A percentile compares a stretch with the other conserved stretches of the same genome.
Evolutionary conservation across 1,140 invertebrate genomes (phyloP).

Genomic region (Drosophila pallidifrons): DNA sequence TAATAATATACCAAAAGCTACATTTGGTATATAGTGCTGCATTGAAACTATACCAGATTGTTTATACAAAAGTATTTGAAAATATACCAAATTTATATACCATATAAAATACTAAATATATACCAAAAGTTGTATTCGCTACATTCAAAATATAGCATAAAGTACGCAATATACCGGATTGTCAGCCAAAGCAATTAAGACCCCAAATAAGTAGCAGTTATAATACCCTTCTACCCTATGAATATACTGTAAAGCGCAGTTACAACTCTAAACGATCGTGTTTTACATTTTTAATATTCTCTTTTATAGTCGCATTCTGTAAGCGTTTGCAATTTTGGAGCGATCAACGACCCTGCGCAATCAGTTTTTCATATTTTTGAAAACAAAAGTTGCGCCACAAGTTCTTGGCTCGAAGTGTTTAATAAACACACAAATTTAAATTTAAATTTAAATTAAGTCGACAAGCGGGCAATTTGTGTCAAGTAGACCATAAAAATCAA

Average conservation of each 20-base stretch:
- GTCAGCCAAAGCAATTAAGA: too few species aligned
- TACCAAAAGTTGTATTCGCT: too few species aligned
- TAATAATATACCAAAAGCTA: too few species aligned
- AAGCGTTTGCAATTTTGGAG: constrained; percentile 6
- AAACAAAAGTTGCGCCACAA: constrained; percentile 20
- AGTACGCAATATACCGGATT: too few species aligned
- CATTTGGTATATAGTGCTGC: too few species aligned
- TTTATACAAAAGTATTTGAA: too few species aligned
- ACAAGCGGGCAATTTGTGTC: constrained; percentile 22
- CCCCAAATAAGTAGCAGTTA: too few species aligned
- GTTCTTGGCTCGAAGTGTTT: constrained; percentile 20
- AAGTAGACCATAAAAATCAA: constrained; percentile 17
- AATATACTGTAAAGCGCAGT: background rate
- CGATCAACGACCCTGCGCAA: constrained; percentile 8
- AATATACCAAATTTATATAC: too few species aligned
- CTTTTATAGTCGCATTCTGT: background rate
- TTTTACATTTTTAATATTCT: background rate
- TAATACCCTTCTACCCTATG: too few species aligned
- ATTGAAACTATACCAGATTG: too few species aligned
- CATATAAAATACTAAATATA: too few species aligned
- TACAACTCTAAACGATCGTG: background rate
- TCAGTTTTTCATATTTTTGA: background rate
- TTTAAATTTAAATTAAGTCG: constrained; percentile 8
- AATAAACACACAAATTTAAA: constrained; percentile 3
- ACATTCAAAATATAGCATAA: too few species aligned